These are phyloP conservation scores for Ranitomeya variabilis DNA, from an alignment of 2,113 vertebrate genomes.

Conservation along the genomic window DNA sequence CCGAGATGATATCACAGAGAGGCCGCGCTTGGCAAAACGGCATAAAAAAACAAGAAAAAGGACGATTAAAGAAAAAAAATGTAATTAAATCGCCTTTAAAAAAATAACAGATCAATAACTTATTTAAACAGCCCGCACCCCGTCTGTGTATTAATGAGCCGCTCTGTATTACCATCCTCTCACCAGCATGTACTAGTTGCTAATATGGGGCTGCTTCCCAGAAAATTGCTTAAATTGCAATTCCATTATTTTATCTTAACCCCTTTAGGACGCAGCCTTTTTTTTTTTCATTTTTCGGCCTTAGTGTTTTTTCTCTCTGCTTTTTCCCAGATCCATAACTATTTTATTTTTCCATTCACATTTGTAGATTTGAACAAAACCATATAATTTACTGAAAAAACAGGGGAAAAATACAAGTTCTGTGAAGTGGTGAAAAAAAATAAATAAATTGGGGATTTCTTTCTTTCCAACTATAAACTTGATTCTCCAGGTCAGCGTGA, in stretches of 20 bases:
- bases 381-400: no score
- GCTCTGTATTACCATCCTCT: neutral
- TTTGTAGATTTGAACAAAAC: no score
- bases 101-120: slow-evolving; percentile 51
- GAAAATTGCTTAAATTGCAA: neutral
- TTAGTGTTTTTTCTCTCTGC: no score
- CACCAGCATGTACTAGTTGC: neutral
- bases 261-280: no score
- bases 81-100: slow-evolving; percentile 46
- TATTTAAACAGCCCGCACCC: slow-evolving; percentile 46
- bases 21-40: neutral
- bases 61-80: slow-evolving; percentile 31
- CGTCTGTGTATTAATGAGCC: slow-evolving; percentile 52
- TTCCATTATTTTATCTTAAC: neutral
- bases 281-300: no score
- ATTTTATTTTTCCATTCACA: no score
- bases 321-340: no score
- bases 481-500: no score
- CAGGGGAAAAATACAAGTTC: no score
- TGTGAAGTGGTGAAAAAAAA: no score
- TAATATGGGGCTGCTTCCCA: neutral
- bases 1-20: neutral
- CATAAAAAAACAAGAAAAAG: slow-evolving; percentile 29
- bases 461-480: no score
- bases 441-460: no score